Conservation (phyloP, 2,888 invertebrate species). For the Isoperla grammatica region DNA sequence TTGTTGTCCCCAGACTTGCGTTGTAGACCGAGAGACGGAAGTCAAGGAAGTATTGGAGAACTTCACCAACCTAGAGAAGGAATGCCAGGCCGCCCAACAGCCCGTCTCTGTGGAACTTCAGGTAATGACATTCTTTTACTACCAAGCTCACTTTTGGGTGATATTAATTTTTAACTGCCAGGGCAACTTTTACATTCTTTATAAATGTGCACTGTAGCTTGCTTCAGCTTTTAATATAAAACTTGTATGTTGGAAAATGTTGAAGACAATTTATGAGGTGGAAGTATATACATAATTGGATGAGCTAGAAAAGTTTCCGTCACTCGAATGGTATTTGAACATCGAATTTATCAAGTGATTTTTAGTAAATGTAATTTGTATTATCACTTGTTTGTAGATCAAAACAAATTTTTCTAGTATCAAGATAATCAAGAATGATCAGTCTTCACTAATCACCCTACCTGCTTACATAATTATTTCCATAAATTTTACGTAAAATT, state of each 20-base stretch:
- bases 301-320: no score
- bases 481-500: no score
- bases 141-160: background rate
- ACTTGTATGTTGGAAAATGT: background rate
- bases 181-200: background rate
- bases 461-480: no score
- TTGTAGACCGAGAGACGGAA: conserved; percentile 53
- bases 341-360: no score
- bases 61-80: conserved; percentile 57
- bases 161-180: background rate
- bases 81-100: conserved; percentile 47
- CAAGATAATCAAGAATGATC: no score
- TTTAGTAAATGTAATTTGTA: no score
- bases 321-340: no score
- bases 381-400: no score
- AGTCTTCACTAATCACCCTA: no score
- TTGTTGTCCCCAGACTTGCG: conserved; percentile 36
- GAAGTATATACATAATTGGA: no score
- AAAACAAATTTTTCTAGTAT: no score
- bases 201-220: background rate
- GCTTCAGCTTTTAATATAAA: background rate
- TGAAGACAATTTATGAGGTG: no score
- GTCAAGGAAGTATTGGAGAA: conserved; percentile 58
- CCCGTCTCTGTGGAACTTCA: conserved; percentile 47
- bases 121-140: conserved; percentile 37